Evolutionary conservation across 2,888 invertebrate genomes (phyloP).

Genomic region (Smittia sp.): DNA sequence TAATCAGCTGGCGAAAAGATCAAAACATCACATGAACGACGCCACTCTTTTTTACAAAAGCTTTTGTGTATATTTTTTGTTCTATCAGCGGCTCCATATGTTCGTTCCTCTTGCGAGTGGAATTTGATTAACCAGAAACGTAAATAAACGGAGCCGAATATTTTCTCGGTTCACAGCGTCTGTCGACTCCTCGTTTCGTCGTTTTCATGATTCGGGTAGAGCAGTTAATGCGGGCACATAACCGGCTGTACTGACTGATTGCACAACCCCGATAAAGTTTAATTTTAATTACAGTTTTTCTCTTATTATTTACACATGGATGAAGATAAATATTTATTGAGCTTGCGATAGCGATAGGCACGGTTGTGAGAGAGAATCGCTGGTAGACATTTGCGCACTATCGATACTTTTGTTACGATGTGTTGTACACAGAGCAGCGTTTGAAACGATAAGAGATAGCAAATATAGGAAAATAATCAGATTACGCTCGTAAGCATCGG

Average conservation of each 20-base stretch:
- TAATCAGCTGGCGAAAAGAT: not conserved
- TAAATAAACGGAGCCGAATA: not conserved
- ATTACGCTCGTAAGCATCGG: not conserved
- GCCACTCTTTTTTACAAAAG: too few species aligned
- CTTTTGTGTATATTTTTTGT: too few species aligned
- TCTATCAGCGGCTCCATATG: too few species aligned
- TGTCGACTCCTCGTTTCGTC: not conserved
- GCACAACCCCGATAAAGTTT: not conserved
- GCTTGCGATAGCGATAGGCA: not conserved
- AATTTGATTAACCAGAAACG: constrained; percentile 4
- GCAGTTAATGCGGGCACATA: not conserved
- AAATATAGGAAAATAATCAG: not conserved
- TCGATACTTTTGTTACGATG: not conserved
- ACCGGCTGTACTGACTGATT: not conserved
- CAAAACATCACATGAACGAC: too few species aligned
- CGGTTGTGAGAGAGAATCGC: not conserved
- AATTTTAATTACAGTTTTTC: constrained; percentile 1
- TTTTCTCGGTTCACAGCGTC: not conserved
- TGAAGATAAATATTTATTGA: constrained; percentile 12
- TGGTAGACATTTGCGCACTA: not conserved
- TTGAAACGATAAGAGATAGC: not conserved
- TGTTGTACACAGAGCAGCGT: not conserved
- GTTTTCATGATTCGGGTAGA: not conserved
- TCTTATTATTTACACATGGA: not conserved
- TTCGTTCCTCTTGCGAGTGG: too few species aligned